Evolutionary conservation across 23 tunicate genomes (phyloP).

Genomic region (Corella eumyota): DNA sequence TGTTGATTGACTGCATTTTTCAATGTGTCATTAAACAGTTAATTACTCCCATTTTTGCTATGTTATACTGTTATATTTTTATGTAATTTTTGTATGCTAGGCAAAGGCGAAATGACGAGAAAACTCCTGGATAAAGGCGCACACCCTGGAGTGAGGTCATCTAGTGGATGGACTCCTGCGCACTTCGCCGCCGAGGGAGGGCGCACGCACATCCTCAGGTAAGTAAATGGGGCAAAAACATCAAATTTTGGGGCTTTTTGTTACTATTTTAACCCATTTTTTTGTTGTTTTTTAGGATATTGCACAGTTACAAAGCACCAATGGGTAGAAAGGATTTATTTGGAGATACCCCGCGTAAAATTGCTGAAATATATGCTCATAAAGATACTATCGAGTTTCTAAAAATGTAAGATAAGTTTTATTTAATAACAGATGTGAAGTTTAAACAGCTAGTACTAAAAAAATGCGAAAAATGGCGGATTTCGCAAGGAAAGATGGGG

Average conservation of each 20-base stretch:
- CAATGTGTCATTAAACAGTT: too few species aligned
- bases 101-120: conserved; percentile 67
- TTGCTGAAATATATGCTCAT: conserved; percentile 77
- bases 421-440: neutral
- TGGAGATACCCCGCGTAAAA: conserved; percentile 74
- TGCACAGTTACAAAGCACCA: conserved; percentile 69
- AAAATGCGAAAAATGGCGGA: too few species aligned
- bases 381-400: conserved; percentile 70
- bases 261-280: neutral
- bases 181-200: conserved; percentile 94
- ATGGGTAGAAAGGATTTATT: conserved; percentile 73
- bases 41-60: neutral
- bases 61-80: neutral
- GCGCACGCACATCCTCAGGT: conserved; percentile 70
- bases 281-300: conserved; percentile 31
- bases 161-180: conserved; percentile 88
- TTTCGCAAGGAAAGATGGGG: too few species aligned
- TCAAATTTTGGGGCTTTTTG: neutral
- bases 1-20: too few species aligned
- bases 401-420: conserved; percentile 21
- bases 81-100: conserved; percentile 4
- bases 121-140: conserved; percentile 77
- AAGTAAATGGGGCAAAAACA: neutral
- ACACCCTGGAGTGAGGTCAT: conserved; percentile 73
- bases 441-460: too few species aligned